Base-by-base conservation (phyloP, 1,140 invertebrate genomes). In the Heliconius hermathena region DNA sequence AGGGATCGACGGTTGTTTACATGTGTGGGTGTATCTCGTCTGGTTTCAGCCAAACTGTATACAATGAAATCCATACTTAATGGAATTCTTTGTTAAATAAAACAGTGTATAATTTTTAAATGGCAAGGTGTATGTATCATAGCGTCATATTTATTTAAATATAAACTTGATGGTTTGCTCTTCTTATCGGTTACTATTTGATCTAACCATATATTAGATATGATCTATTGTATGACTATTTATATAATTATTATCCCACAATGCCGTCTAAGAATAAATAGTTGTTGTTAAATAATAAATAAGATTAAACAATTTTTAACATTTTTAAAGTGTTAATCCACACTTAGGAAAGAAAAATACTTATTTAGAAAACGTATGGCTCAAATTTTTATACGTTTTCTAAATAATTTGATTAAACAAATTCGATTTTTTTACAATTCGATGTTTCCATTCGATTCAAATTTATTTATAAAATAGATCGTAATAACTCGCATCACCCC, bases 401-500 rank as follows among this genome's bases (percentile, higher is more conserved):
- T n/a, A n/a, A n/a, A n/a, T n/a, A n/a, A n/a, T n/a, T n/a, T n/a
- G n/a, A n/a, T n/a, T 57, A 57, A 57, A 57, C n/a, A 57, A 57
- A 22, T 46, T 46, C 4, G 13, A 8, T 0, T 22, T 57, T 22
- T 22, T 3, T 11, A 22, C 54, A 57, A 9, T 11, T 22, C n/a
- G 20, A 57, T 22, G 20, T 57, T 57, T 20, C 2, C 8, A 6
- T 29, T 3, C n/a, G 13, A 22, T 60, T 60, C 26, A 66, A 66
- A 66, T 26, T 66, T 26, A 29, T 60, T 0, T 71, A 41, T 52
- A 29, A 22, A 49, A 6, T 20, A 70, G 26, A 70, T 46, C 13
- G 11, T 22, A 57, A n/a, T n/a, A 70, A 75, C 71, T 52, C 52
- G 76, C 77, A 77, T 78, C 46, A 33, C n/a, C 18, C 16, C 33